These are phyloP conservation scores for Ascidia mentula DNA, from an alignment of 23 tunicate species.

Conservation along the genomic window DNA sequence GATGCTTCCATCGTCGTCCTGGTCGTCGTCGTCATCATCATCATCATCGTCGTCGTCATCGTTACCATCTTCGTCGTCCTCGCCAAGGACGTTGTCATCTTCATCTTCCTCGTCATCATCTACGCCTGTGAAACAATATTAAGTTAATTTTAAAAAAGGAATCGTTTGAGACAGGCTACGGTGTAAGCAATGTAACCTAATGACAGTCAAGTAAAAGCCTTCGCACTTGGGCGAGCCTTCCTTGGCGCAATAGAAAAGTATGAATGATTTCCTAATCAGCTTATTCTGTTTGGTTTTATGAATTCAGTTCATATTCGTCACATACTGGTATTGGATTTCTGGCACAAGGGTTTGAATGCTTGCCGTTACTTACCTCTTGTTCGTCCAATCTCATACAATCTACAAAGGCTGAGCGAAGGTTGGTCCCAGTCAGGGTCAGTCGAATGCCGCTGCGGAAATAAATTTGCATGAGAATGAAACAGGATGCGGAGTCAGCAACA, in stretches of 20 bases:
- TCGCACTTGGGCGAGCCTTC: no score
- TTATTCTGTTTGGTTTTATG: no score
- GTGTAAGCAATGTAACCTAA: no score
- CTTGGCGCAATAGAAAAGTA: no score
- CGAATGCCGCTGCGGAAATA: conserved; percentile 27
- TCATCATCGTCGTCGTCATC: conserved; percentile 21
- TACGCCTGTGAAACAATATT: conserved; percentile 23
- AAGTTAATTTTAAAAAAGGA: no score
- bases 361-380: conserved; percentile 31
- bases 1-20: not conserved
- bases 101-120: conserved; percentile 65
- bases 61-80: conserved; percentile 44
- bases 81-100: conserved; percentile 5
- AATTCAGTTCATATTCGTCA: no score
- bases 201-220: no score
- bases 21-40: not conserved
- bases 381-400: conserved; percentile 73
- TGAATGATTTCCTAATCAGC: no score
- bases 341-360: not conserved
- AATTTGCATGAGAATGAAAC: no score
- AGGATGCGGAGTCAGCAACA: no score
- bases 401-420: conserved; percentile 56
- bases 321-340: not conserved
- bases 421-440: conserved; percentile 28
- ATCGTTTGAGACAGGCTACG: no score